Evolutionary conservation across 2,888 invertebrate species (phyloP).

Genomic region (Camponotus fellah): DNA sequence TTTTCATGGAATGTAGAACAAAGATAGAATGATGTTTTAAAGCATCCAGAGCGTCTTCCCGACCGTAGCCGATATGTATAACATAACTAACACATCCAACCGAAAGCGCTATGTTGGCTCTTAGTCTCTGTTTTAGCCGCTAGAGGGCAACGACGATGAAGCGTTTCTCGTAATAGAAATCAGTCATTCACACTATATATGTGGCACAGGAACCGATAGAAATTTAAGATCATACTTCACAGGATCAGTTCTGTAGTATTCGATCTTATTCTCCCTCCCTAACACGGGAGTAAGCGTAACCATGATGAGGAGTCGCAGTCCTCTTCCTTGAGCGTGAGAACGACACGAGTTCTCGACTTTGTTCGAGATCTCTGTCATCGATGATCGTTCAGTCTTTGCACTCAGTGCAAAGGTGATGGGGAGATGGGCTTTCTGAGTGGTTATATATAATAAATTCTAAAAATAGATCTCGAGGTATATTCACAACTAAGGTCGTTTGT

Average conservation of each 20-base stretch:
- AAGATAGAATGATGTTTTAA: no score
- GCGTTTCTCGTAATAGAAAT: constrained; percentile 46
- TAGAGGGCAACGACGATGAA: constrained; percentile 60
- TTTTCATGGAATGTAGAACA: no score
- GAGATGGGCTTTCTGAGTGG: constrained; percentile 54
- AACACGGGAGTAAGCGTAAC: constrained; percentile 87
- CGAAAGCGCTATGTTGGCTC: no score
- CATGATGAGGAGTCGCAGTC: constrained; percentile 88
- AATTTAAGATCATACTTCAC: constrained; percentile 87
- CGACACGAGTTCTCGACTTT: constrained; percentile 72
- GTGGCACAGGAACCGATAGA: fast-evolving
- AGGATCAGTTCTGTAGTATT: constrained; percentile 91
- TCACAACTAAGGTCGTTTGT: neutral
- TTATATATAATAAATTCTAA: neutral
- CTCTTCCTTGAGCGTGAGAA: constrained; percentile 86
- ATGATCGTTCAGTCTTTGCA: constrained; percentile 82
- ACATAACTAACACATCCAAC: no score
- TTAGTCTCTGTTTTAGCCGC: constrained; percentile 4
- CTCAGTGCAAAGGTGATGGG: constrained; percentile 76
- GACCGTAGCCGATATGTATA: no score
- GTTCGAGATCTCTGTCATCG: constrained; percentile 77
- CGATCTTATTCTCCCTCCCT: constrained; percentile 87
- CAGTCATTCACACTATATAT: constrained; percentile 58
- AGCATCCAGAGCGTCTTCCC: no score
- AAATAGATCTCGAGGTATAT: neutral